These are phyloP conservation scores for Melanotaenia boesemani DNA, from an alignment of 2,797 vertebrate species.

Conservation along the genomic window DNA sequence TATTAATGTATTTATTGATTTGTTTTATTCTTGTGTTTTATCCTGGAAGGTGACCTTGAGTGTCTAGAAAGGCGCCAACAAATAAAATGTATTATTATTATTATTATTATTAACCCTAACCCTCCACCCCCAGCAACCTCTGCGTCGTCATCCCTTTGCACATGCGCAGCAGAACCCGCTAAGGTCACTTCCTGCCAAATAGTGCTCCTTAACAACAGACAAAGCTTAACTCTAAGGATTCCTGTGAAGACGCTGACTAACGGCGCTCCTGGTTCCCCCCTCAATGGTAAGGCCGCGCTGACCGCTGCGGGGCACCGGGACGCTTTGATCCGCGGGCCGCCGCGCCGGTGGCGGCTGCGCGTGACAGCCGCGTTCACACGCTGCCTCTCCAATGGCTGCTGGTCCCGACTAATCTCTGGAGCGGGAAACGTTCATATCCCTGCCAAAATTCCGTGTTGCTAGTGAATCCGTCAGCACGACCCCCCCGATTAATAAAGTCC, in stretches of 20 bases:
- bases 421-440: constrained; percentile 58
- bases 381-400: constrained; percentile 65
- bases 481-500: accelerated
- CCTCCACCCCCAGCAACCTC: too few relatives aligned
- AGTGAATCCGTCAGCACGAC: neutral
- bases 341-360: neutral
- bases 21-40: too few relatives aligned
- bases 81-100: too few relatives aligned
- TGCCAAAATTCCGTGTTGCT: constrained; percentile 12
- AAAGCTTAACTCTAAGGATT: constrained; percentile 76
- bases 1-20: too few relatives aligned
- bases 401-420: constrained; percentile 65
- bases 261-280: constrained; percentile 38
- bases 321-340: neutral
- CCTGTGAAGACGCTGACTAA: constrained; percentile 46
- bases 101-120: too few relatives aligned
- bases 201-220: constrained; percentile 85
- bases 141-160: too few relatives aligned
- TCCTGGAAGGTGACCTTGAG: too few relatives aligned
- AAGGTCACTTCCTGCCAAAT: constrained; percentile 82
- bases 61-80: too few relatives aligned
- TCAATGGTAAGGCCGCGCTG: constrained; percentile 80
- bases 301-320: neutral
- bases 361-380: constrained; percentile 58
- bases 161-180: too few relatives aligned